Conservation (phyloP, 2,113 vertebrate species). For the Jaculus jaculus region DNA sequence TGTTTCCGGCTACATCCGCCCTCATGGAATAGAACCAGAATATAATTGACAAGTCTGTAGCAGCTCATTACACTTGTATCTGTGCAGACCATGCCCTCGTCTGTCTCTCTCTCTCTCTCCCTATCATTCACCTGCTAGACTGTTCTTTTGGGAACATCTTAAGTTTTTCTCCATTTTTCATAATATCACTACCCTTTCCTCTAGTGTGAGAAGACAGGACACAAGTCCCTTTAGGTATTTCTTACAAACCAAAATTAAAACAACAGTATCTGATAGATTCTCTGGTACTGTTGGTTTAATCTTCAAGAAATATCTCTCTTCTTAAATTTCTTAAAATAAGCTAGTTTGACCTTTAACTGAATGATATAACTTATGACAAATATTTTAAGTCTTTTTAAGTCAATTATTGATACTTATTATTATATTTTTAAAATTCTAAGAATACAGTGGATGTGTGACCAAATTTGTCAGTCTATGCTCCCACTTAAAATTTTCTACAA, state of each 20-base stretch:
- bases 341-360: not conserved
- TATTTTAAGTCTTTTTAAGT: not conserved
- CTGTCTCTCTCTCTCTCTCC: not conserved
- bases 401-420: not conserved
- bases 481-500: not conserved
- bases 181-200: not conserved
- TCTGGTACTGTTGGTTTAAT: not conserved
- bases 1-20: not conserved
- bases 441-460: not conserved
- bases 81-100: not conserved
- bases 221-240: not conserved
- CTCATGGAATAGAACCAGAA: not conserved
- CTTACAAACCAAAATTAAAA: no score
- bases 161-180: not conserved
- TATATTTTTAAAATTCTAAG: not conserved
- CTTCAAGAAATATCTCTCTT: not conserved
- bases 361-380: not conserved
- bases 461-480: not conserved
- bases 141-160: not conserved
- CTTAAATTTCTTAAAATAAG: not conserved
- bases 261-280: no score
- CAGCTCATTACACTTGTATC: not conserved
- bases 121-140: fast-evolving
- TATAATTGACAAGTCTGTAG: not conserved
- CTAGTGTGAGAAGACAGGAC: not conserved